Evolutionary conservation across 2,113 vertebrate species (phyloP).

Genomic region (Myrmophylax atrothorax): DNA sequence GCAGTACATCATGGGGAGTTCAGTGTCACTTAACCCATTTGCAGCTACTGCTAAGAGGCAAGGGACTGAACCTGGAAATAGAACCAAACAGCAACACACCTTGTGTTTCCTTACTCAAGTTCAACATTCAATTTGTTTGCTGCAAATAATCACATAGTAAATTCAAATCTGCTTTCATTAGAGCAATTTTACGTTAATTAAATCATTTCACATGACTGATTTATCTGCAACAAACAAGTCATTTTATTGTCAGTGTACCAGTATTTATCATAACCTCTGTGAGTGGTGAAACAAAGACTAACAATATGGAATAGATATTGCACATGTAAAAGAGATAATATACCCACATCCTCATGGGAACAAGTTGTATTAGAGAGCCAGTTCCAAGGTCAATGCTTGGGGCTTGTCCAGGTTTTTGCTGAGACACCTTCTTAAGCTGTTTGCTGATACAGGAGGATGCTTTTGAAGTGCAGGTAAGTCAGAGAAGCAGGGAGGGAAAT

Average conservation of each 20-base stretch:
- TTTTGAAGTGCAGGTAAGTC: not conserved
- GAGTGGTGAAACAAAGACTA: not conserved
- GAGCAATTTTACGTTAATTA: constrained; percentile 36
- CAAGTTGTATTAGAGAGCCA: not conserved
- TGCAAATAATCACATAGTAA: constrained; percentile 34
- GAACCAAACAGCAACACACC: not conserved
- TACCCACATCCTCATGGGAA: not conserved
- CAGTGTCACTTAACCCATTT: not conserved
- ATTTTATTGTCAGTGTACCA: constrained; percentile 18
- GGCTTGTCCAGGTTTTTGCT: not conserved
- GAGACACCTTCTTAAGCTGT: not conserved
- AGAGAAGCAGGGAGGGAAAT: not conserved
- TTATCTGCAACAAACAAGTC: constrained; percentile 35
- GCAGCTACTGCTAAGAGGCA: not conserved
- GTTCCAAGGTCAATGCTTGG: not conserved
- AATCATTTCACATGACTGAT: constrained; percentile 41
- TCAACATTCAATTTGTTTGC: constrained; percentile 11
- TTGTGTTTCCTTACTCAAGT: constrained; percentile 18
- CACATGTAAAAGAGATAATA: not conserved
- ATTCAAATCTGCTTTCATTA: constrained; percentile 48
- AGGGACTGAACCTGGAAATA: not conserved
- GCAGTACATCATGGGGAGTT: not conserved
- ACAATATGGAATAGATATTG: not conserved
- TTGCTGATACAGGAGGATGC: not conserved
- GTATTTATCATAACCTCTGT: not conserved